A percentile compares a stretch with the other conserved stretches of the same genome.
These are phyloP conservation scores for Microtus agrestis DNA, from an alignment of 2,797 vertebrate species.

Conservation along the genomic window DNA sequence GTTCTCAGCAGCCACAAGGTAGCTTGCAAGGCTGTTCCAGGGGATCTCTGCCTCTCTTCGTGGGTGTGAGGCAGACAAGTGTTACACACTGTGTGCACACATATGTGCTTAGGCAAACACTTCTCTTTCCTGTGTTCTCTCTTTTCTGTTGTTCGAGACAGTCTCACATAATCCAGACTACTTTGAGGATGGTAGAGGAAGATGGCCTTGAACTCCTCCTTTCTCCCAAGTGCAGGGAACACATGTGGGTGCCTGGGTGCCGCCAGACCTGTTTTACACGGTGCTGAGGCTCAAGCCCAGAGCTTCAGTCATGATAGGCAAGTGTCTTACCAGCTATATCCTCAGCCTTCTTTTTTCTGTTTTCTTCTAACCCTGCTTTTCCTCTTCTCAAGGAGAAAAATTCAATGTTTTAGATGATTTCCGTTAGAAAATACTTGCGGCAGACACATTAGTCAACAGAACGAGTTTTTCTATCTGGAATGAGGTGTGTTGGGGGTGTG, in stretches of 20 bases:
- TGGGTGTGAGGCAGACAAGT: not conserved
- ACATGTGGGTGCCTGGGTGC: not conserved
- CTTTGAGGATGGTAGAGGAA: not conserved
- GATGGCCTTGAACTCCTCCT: not conserved
- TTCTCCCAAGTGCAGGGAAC: not conserved
- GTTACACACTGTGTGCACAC: no score
- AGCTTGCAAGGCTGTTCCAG: not conserved
- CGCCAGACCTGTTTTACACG: not conserved
- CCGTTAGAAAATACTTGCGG: not conserved
- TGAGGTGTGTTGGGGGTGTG: not conserved
- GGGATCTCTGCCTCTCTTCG: not conserved
- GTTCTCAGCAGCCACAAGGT: not conserved
- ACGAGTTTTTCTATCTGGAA: not conserved
- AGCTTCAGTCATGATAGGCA: not conserved
- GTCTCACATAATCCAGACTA: not conserved
- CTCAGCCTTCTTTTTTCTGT: not conserved
- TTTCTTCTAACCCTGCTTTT: constrained; percentile 8
- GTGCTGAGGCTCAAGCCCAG: not conserved
- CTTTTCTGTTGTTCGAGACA: not conserved
- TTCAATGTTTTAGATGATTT: constrained; percentile 32
- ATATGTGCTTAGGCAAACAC: not conserved
- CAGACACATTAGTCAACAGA: not conserved
- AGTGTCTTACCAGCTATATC: not conserved
- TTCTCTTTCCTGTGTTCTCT: not conserved
- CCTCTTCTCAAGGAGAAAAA: constrained; percentile 42